Evolutionary conservation across 2,888 invertebrate genomes (phyloP), one percentile per base, ranked within the genome.

Genomic region (Lepidochrysops patricia): DNA sequence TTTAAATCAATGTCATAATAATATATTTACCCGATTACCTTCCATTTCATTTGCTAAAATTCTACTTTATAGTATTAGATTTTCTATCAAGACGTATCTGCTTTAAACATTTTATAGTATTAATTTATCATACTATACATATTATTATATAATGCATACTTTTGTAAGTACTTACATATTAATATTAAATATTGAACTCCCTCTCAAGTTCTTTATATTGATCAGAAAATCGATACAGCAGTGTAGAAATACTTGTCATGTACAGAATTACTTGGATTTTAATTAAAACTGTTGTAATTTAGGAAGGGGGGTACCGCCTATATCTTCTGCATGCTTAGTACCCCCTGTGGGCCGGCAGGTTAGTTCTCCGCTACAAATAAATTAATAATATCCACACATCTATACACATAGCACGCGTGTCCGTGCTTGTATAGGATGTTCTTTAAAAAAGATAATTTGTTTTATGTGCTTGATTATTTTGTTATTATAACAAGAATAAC

Each of bases 271-370:
- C 84, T 82, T 77, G 79, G 84, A 81, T 85, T 88, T 88, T 88
- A 88, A 88, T 88, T 88, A 88, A 88, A 82, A 81, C 83, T 76
- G 74, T 71, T 82, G 88, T 88, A 88, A 87, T 87, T 88, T 85
- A 86, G 79, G 80, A 79, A 79, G 77, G 72, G 76, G 79, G 64
- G 70, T 79, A 81, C 79, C 80, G 79, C 82, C 82, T 83, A 78
- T 81, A 80, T 83, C 81, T 83, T 82, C 82, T 84, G 88, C 87
- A 87, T 85, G 86, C 87, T 85, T 87, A 83, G 86, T 89, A 86
- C 86, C 87, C 88, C 86, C 13, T 29, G 54, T 29, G 54, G 72
- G 70, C 65, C 74, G 72, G 68, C 75, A 77, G 86, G 85, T 88
- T 87, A 89, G 88, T 88, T 88, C 86, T 77, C 75, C 76, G 77